Evolutionary conservation across 2,888 invertebrate genomes (phyloP), one percentile per base, ranked within the genome.

Genomic region (Tipula lateralis): DNA sequence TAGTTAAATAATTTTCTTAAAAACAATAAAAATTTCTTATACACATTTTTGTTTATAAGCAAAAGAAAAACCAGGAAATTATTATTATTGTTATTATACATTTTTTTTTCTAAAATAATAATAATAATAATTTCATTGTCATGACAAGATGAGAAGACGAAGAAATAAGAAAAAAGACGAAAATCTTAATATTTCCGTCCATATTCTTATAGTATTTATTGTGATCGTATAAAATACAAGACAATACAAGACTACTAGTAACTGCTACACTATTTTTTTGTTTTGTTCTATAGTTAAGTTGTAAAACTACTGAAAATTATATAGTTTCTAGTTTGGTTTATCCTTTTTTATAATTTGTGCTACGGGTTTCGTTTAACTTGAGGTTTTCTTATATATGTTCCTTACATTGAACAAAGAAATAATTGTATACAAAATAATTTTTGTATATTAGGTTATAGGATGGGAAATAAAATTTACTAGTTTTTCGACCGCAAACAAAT

Each of bases 1-100:
- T 66, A 66, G 66, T 66, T 66, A 66, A 66, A 66, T 66, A 66
- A 66, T 66, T 66, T 66, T 66, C 66, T 66, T 66, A 66, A 66
- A 66, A 66, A 66, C 66, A 66, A 66, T 66, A 66, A 66, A 66
- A 66, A n/a, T 44, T 44, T 44, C 44, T 66, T 66, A 66, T 66
- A 66, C 24, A 66, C 66, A 66, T 24, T 66, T 66, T 66, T 66
- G 66, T 66, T 66, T 66, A 66, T 66, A 66, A 66, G 24, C 19
- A 66, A 44, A 66, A 66, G 9, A 24, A 66, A 66, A 66, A 24
- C 66, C 66, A 66, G 66, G 66, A 66, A 66, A 66, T 66, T 66
- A 66, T 66, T 66, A 66, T 66, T 66, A 66, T 66, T 66, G 66
- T 66, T 66, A 66, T 66, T 66, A 66, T 66, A 66, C 24, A 66